Base-by-base conservation (phyloP, 2,797 vertebrate species). In the Sebastes diploproa region DNA sequence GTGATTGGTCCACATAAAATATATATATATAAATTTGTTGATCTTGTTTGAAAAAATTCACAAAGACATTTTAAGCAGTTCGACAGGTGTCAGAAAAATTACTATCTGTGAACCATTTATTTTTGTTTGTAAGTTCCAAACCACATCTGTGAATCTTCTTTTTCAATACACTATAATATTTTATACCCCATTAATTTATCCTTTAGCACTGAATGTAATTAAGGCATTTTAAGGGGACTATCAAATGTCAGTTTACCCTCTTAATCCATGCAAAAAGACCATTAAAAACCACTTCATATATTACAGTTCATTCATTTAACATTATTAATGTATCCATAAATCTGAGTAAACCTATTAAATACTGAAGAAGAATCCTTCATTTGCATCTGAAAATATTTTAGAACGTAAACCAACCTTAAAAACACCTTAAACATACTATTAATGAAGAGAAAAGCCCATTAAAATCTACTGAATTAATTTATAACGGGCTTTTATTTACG, bases 141-240 rank as follows among this genome's bases (percentile, higher is more conserved):
- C 10, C 42, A 67, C n/a, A 59, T 25, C 23, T 22, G 1, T 55
- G 7, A 46, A 38, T 16, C 9, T 14, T 66, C 0, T 5, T 25
- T 54, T 29, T 52, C 2, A 55, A n/a, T 52, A 54, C 30, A 46
- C 60, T 42, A 50, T 10, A 6, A 61, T n/a, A 34, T 38, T n/a
- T 55, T 64, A n/a, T 16, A 32, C 14, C n/a, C 3, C 12, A 50
- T 10, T 1, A 4, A 27, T 73, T n/a, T 22, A 12, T 46, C 13
- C 14, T 23, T 30, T 4, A 54, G n/a, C 32, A 18, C 16, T 16
- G 30, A 42, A 6, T 54, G 27, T 29, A 32, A 32, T 29, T 22
- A 78, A 75, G 75, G 62, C 72, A 78, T 52, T 56, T 67, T n/a
- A 64, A n/a, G 14, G 22, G 2, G 74, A 61, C 2, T 20, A 20